These are phyloP conservation scores for Carduelis carduelis DNA, from an alignment of 2,797 vertebrate genomes.

Conservation along the genomic window DNA sequence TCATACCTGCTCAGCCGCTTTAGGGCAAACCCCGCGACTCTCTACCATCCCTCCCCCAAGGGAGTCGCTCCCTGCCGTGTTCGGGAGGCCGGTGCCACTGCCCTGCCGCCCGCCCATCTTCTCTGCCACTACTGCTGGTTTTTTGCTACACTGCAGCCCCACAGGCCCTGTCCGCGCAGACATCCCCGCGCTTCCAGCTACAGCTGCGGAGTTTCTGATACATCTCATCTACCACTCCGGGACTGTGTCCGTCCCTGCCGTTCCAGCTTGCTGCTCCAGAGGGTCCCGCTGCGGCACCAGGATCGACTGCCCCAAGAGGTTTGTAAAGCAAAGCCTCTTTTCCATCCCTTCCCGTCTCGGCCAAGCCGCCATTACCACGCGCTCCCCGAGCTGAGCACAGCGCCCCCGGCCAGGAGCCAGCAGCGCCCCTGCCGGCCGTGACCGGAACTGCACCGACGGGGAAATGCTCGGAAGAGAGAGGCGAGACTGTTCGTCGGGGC, in stretches of 20 bases:
- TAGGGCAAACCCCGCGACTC: background rate
- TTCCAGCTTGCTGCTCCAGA: background rate
- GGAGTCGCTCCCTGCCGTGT: background rate
- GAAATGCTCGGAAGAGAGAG: rapidly evolving
- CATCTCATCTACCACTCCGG: background rate
- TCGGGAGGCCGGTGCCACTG: background rate
- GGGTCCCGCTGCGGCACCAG: too few species aligned
- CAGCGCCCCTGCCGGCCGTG: background rate
- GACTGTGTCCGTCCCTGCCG: too few species aligned
- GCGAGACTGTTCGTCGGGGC: rapidly evolving
- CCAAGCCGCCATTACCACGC: background rate
- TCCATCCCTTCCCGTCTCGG: rapidly evolving
- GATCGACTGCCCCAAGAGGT: rapidly evolving
- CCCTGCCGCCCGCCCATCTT: background rate
- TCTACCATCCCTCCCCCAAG: rapidly evolving
- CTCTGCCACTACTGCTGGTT: too few species aligned
- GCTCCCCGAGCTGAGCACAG: background rate
- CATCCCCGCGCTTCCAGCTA: background rate
- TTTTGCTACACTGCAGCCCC: background rate
- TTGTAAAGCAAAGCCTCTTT: too few species aligned
- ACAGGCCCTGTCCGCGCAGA: background rate
- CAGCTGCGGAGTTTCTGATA: background rate
- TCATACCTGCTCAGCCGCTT: background rate
- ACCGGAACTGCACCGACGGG: rapidly evolving
- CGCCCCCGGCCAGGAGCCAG: background rate